Base-by-base conservation (phyloP, 2,888 invertebrate genomes). In the Melieria omissa region DNA sequence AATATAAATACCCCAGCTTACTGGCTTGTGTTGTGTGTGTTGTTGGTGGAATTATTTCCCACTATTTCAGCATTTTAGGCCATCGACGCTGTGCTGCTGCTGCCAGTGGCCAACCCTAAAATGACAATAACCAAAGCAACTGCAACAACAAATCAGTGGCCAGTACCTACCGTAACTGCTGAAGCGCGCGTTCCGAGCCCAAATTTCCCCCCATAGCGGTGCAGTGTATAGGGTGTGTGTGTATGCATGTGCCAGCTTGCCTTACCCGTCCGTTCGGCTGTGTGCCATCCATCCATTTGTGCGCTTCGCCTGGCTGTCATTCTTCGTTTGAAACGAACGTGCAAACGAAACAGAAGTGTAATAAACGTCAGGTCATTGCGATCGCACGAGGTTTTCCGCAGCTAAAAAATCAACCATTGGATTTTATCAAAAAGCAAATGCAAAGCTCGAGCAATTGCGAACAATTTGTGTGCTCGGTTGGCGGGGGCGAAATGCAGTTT, bases 281-380 rank as follows among this genome's bases (percentile, higher is more conserved):
- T 29, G 29, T 3, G 29, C 29, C 29, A 29, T 14, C 52, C 14
- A 52, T 52, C 9, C 52, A 6, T 52, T 52, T 12, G n/a, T 52
- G 14, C 14, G 52, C 14, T 12, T 52, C 42, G 44, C 16, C 10
- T 60, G 29, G 8, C 54, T 69, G 49, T 61, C 61, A 69, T 47
- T 54, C 45, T 62, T 44, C 12, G 16, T n/a, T 46, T 46, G 69
- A 57, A 67, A 67, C 60, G 58, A 73, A 69, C 73, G 74, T 68
- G 49, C 55, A 72, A 73, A 52, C 68, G 73, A 71, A 78, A 75
- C 76, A 74, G 62, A 78, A 76, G 67, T 74, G 70, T 72, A 73
- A 65, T 62, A 74, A 76, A 75, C 73, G 75, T 77, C 75, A 77
- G 73, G 71, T 70, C 65, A 72, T 75, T 74, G 70, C 73, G 77